Base-by-base conservation (phyloP, 2,113 vertebrate genomes). In the Hirundichthys speculiger region DNA sequence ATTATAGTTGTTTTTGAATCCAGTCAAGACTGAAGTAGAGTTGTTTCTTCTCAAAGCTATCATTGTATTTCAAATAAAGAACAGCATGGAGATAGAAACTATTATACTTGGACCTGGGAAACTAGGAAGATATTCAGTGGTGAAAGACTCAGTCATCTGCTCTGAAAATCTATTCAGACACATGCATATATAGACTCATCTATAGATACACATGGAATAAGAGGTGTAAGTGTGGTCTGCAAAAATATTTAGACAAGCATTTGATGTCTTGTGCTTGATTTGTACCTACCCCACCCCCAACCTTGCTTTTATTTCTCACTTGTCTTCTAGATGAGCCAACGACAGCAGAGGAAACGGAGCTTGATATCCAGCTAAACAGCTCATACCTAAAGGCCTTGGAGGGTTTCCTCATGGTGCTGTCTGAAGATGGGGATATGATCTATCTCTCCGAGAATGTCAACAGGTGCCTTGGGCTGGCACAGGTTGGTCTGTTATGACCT, bases 381-480 rank as follows among this genome's bases (percentile, higher is more conserved):
- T 96, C 95, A 85, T 98, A 96, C 88, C 88, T 98, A 77, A 99
- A 98, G 89, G 96, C 96, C 57, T 88, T 99, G 64, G 97, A 99
- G n/a, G 98, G 96, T 70, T 99, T 99, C 86, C 95, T 99, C 63
- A 93, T 99, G 95, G 96, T 99, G 86, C 94, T 99, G 38, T 97
- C 96, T 2, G 95, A 96, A 87, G 98, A 99, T 59, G 98, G 98
- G 64, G 98, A 99, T 79, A 97, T 99, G 90, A 94, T 99, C 82
- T 99, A 97, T 85, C 92, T 97, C 79, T 96, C 97, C 10, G 96
- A 99, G 86, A 98, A 96, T 4, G 95, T 99, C 89, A 97, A 94
- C 93, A 98, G 95, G 90, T 98, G 96, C 80, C 94, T 99, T 78
- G 98, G 98, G 53, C 93, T 99, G 73, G 96, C 96, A 75, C 98